Percentiles rank a stretch among this genome's conserved stretches.
Conservation (phyloP, 2,888 invertebrate species). For the Alloplasta piceator region DNA sequence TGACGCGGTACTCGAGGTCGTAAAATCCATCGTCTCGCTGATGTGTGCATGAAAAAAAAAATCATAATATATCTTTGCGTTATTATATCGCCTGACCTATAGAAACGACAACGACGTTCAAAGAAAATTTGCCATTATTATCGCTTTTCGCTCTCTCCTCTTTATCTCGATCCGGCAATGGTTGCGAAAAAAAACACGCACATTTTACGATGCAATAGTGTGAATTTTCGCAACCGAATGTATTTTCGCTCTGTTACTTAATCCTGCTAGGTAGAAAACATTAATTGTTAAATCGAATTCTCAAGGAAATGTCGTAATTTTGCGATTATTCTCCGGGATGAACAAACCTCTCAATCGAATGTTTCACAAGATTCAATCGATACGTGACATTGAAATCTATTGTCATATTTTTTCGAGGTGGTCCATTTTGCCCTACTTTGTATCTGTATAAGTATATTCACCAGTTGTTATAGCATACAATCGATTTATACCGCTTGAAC, state of each 20-base stretch:
- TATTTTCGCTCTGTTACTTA: slow-evolving; percentile 23
- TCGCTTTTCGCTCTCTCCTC: background rate
- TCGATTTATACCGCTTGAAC: too few species aligned
- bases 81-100: slow-evolving; percentile 8
- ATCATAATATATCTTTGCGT: background rate
- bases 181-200: slow-evolving; percentile 33
- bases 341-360: too few species aligned
- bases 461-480: too few species aligned
- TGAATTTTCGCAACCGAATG: slow-evolving; percentile 13
- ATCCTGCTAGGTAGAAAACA: background rate
- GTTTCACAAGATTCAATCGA: too few species aligned
- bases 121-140: slow-evolving; percentile 50
- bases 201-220: slow-evolving; percentile 2
- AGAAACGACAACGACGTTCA: slow-evolving; percentile 13
- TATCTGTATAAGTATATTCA: too few species aligned
- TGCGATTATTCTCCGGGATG: background rate
- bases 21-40: slow-evolving; percentile 42
- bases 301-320: slow-evolving; percentile 25
- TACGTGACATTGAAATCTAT: too few species aligned
- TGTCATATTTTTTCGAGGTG: too few species aligned
- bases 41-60: slow-evolving; percentile 22
- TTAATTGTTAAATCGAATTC: background rate
- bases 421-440: too few species aligned
- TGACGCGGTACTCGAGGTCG: slow-evolving; percentile 24
- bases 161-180: slow-evolving; percentile 41